Conservation (phyloP, 2,888 invertebrate species). For the Sturmia bella region DNA sequence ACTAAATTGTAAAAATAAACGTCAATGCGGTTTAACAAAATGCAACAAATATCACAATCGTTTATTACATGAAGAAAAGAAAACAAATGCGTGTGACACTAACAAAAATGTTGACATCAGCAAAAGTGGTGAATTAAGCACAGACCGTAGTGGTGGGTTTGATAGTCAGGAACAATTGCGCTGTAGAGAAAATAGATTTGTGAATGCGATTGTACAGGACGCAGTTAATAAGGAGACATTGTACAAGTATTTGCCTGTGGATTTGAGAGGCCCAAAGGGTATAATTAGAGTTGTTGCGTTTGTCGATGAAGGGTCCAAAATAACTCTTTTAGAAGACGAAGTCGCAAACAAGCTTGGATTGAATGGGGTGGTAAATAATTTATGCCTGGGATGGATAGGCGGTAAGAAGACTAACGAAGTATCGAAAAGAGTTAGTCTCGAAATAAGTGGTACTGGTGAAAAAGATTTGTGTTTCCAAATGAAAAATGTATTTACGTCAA, state of each 20-base stretch:
- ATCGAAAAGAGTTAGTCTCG: conserved; percentile 32
- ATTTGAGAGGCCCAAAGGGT: conserved; percentile 39
- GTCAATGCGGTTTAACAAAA: conserved; percentile 41
- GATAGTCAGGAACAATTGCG: no score
- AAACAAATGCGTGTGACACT: conserved; percentile 1
- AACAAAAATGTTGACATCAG: not conserved
- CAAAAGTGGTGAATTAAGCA: not conserved
- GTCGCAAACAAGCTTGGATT: conserved; percentile 47
- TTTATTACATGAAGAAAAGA: conserved; percentile 44
- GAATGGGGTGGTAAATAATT: conserved; percentile 31
- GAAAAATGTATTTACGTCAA: conserved; percentile 50
- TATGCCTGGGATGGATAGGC: conserved; percentile 54
- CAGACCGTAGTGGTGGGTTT: not conserved
- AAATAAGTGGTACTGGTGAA: not conserved
- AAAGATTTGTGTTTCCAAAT: conserved; percentile 26
- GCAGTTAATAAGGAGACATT: conserved; percentile 24
- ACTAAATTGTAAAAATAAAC: no score
- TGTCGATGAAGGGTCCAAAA: no score
- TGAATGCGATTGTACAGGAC: conserved; percentile 36
- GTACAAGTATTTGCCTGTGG: conserved; percentile 57
- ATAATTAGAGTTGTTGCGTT: conserved; percentile 20
- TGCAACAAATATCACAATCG: conserved; percentile 46
- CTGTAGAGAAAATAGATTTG: conserved; percentile 22
- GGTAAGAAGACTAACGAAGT: conserved; percentile 45
- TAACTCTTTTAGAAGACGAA: conserved; percentile 45